phyloP scores from a whole-genome alignment of 2,113 vertebrate species.

The Chaetura pelagica region DNA sequence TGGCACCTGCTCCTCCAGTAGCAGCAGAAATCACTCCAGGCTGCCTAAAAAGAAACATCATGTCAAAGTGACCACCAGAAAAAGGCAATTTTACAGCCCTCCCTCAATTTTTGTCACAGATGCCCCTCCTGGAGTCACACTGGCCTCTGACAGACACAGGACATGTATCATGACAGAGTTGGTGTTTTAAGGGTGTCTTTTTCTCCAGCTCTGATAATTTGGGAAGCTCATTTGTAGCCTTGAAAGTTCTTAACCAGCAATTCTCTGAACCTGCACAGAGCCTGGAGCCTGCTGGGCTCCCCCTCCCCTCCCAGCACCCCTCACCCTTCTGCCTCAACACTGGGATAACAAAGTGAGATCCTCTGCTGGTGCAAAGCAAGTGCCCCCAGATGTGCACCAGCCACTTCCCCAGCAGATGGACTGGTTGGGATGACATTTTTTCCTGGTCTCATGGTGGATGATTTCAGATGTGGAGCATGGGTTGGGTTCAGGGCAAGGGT shows the following conservation, averaged over 20 bases:
- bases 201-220: background rate
- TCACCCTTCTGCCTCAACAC: background rate
- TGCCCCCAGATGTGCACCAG: background rate
- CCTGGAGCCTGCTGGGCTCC: background rate
- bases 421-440: background rate
- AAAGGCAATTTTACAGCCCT: background rate
- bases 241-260: background rate
- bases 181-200: background rate
- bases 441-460: background rate
- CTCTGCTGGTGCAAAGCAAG: background rate
- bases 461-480: background rate
- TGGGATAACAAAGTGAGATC: background rate
- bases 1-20: fast-evolving
- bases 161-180: background rate
- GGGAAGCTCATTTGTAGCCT: background rate
- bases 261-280: background rate
- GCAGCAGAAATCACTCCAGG: background rate
- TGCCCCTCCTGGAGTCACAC: fast-evolving
- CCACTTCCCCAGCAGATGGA: background rate
- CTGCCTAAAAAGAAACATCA: background rate
- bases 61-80: background rate
- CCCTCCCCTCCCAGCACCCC: background rate
- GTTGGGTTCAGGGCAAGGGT: too few species aligned
- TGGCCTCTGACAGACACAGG: background rate
- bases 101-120: background rate